Conservation (phyloP, 2,888 invertebrate genomes). For the Agrotis ipsilon region DNA sequence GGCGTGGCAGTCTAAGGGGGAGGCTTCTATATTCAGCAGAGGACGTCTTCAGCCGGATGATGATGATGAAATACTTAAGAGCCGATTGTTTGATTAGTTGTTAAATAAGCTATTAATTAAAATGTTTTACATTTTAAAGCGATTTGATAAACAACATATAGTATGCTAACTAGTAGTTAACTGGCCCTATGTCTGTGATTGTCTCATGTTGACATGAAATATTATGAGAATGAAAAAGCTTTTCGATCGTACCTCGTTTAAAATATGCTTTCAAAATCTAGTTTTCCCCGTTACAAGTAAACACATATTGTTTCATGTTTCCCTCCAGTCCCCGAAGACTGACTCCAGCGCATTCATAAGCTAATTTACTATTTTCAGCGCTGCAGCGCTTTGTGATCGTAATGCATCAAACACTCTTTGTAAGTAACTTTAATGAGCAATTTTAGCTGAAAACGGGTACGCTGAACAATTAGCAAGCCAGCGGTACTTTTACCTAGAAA, state of each 20-base stretch:
- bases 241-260: background rate
- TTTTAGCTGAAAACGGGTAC: constrained; percentile 40
- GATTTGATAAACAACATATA: too few species aligned
- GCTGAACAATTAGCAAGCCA: constrained; percentile 36
- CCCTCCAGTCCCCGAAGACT: constrained; percentile 7
- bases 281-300: background rate
- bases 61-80: too few species aligned
- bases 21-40: too few species aligned
- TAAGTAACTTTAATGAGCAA: constrained; percentile 46
- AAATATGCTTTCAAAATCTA: background rate
- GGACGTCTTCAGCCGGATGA: too few species aligned
- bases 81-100: too few species aligned
- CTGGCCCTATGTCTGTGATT: too few species aligned
- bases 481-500: constrained; percentile 6
- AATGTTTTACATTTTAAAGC: too few species aligned
- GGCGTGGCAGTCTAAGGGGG: too few species aligned
- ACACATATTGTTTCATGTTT: constrained; percentile 9
- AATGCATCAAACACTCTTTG: constrained; percentile 51
- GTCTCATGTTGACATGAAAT: background rate
- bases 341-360: constrained; percentile 22
- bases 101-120: too few species aligned
- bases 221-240: background rate
- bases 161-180: too few species aligned
- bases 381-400: constrained; percentile 39
- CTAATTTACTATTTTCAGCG: constrained; percentile 41